Base-by-base conservation (phyloP, 2,113 vertebrate genomes). In the Tetrao urogallus region DNA sequence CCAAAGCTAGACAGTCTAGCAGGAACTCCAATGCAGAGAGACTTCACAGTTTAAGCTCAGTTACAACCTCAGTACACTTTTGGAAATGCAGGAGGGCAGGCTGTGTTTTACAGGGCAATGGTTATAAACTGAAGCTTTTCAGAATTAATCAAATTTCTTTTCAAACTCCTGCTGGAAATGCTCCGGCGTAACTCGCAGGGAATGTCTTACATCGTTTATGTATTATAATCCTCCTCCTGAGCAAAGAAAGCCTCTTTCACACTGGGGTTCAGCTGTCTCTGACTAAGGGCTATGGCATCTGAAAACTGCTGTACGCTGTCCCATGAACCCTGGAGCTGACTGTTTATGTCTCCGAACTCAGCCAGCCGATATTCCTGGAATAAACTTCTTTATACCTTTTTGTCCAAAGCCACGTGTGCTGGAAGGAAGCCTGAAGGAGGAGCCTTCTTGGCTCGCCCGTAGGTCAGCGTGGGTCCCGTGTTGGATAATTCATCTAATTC, bases 371-470 rank as follows among this genome's bases (percentile, higher is more conserved):
- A 80, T 85, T 91, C 87, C 82, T 92, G 93, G 89, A 85, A 93
- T 79, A 75, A 94, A 76, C 72, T 86, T 65, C 83, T 96, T 91
- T 93, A 42, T 98, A 99, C 99, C 99, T 99, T 99, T 96, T 99
- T 99, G 97, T 99, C 98, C 28, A 99, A 98, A 85, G 97, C 97
- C 89, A 99, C 99, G 8, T 99, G 96, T 6, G 98, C 98, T 75
- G 99, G 99, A 79, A 98, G 61, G 93, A 99, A 99, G 15, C 86
- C 76, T 14, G 97, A 43, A 32, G 90, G 92, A 2, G 97, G 94
- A 34, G 92, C 21, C 40, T 71, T 89, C 74, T 94, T 98, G 64
- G 88, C 66, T 45, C 94, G 89, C 18, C 97, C 98, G 1, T 98
- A 98, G 18, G 97, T 98, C 36, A 98, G 67, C 2, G 90, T 38